phyloP scores from a whole-genome alignment of 2,113 vertebrate species.

The Oostethus manadensis region DNA sequence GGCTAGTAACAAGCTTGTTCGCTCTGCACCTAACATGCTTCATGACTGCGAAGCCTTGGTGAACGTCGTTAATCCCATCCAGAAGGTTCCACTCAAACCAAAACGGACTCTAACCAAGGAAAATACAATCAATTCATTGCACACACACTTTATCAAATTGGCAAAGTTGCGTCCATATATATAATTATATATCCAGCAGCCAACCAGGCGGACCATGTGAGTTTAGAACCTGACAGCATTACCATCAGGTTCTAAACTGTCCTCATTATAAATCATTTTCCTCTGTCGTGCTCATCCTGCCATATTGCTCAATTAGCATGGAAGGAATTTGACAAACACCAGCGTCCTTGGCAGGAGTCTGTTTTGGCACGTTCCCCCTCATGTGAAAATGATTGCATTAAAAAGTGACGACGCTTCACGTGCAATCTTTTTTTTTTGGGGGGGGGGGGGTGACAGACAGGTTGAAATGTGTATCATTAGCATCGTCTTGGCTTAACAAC shows the following conservation, averaged over 20 bases:
- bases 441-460: slow-evolving; percentile 48
- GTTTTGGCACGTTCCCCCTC: slow-evolving; percentile 58
- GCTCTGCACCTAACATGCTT: no score
- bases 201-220: not conserved
- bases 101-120: no score
- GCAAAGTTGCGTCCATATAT: not conserved
- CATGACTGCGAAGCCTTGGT: no score
- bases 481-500: slow-evolving; percentile 54
- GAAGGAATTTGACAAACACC: slow-evolving; percentile 64
- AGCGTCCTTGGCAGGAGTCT: slow-evolving; percentile 53
- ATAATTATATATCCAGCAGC: not conserved
- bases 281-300: not conserved
- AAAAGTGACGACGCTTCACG: slow-evolving; percentile 29
- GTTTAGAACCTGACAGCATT: not conserved
- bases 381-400: slow-evolving; percentile 71
- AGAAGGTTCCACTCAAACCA: no score
- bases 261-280: not conserved
- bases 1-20: no score
- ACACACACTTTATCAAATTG: no score
- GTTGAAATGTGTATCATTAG: slow-evolving; percentile 60
- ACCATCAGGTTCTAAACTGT: not conserved
- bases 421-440: slow-evolving; percentile 24
- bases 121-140: no score
- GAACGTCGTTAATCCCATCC: no score
- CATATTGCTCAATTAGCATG: slow-evolving; percentile 65